These are phyloP conservation scores for Chelonus insularis DNA, from an alignment of 1,140 invertebrate species.

Conservation along the genomic window DNA sequence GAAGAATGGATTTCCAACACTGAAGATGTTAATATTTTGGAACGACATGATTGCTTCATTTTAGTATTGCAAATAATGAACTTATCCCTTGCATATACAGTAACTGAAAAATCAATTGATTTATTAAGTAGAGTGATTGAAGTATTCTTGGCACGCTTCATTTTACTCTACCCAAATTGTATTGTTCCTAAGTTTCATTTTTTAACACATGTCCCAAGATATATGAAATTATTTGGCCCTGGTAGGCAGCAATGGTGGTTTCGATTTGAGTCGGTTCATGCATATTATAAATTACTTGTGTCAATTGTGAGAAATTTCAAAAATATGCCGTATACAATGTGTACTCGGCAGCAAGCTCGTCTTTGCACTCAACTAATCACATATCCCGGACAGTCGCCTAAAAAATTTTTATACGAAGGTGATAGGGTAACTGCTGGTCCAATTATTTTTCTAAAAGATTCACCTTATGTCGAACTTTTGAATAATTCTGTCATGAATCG, in stretches of 20 bases:
- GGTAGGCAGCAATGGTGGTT: too few relatives aligned
- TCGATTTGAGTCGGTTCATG: constrained; percentile 31
- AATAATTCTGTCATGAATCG: too few relatives aligned
- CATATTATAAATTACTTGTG: constrained; percentile 32
- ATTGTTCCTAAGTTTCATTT: constrained; percentile 36
- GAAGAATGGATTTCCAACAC: too few relatives aligned
- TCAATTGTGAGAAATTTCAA: constrained; percentile 13
- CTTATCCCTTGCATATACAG: constrained; percentile 31
- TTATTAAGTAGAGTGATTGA: constrained; percentile 29
- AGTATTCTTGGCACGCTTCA: constrained; percentile 25
- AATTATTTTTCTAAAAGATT: too few relatives aligned
- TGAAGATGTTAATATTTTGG: too few relatives aligned
- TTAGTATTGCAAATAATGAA: constrained; percentile 33
- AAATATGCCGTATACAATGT: too few relatives aligned
- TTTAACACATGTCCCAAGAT: constrained; percentile 28
- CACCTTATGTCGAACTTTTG: too few relatives aligned
- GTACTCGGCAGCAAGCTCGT: too few relatives aligned
- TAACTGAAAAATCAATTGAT: constrained; percentile 20
- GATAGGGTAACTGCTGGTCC: too few relatives aligned
- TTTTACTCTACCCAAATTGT: constrained; percentile 18
- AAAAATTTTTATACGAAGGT: too few relatives aligned
- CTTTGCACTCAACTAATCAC: too few relatives aligned
- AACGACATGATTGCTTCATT: not conserved
- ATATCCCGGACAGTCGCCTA: too few relatives aligned
- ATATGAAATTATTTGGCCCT: constrained; percentile 34